Conservation (phyloP, 2,797 vertebrate genomes). For the Pseudochaenichthys georgianus region DNA sequence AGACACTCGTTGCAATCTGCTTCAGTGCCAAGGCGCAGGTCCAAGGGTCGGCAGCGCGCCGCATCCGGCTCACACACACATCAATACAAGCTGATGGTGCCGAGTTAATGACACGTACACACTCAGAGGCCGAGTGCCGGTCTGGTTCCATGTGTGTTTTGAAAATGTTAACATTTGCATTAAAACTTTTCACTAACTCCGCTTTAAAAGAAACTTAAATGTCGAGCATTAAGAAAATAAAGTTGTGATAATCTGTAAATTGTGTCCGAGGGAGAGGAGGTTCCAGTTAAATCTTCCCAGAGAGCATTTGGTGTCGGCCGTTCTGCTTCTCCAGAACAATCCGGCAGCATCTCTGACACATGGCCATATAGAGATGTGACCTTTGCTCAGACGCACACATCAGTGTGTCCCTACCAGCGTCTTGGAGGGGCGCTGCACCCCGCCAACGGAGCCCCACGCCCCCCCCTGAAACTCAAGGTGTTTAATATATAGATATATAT, state of each 20-base stretch:
- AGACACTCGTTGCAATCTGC: neutral
- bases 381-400: neutral
- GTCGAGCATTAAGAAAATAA: too few species aligned
- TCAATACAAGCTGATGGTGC: neutral
- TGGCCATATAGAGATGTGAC: neutral
- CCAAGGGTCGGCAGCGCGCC: neutral
- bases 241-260: too few species aligned
- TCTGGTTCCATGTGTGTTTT: neutral
- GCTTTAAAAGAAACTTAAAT: too few species aligned
- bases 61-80: neutral
- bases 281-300: neutral
- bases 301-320: neutral
- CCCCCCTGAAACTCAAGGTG: too few species aligned
- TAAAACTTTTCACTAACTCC: too few species aligned
- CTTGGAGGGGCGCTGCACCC: too few species aligned
- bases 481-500: too few species aligned
- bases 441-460: too few species aligned
- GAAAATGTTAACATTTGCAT: neutral
- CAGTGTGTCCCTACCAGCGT: too few species aligned
- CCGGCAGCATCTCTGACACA: too few species aligned
- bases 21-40: neutral
- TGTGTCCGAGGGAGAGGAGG: neutral
- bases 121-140: neutral
- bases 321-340: neutral
- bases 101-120: neutral